Percentiles rank a stretch among this genome's conserved stretches.
phyloP scores from a whole-genome alignment of 2,797 vertebrate species.

The Galaxias olidus region DNA sequence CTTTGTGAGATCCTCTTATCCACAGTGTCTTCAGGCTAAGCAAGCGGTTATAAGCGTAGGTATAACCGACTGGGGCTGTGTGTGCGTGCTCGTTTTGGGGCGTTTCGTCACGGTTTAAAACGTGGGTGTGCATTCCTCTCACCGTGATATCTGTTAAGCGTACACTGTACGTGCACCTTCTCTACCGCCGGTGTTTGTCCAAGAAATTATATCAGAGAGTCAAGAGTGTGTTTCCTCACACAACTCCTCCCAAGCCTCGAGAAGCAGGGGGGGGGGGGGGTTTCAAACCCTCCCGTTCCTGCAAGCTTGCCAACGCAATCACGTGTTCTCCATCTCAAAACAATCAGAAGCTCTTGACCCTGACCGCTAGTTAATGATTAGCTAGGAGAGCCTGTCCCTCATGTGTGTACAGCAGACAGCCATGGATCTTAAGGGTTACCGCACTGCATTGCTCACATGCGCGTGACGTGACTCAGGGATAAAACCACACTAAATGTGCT shows the following conservation, averaged over 20 bases:
- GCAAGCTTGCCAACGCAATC: neutral
- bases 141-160: conserved; percentile 8
- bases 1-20: conserved; percentile 36
- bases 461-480: too few relatives aligned
- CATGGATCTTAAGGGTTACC: too few relatives aligned
- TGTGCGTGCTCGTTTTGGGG: conserved; percentile 14
- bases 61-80: conserved; percentile 21
- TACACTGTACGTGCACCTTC: too few relatives aligned
- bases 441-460: too few relatives aligned
- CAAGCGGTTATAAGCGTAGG: conserved; percentile 45
- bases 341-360: too few relatives aligned
- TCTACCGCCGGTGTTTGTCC: too few relatives aligned
- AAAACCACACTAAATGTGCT: too few relatives aligned
- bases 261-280: neutral
- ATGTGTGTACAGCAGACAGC: too few relatives aligned
- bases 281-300: neutral
- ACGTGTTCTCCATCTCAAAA: too few relatives aligned
- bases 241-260: conserved; percentile 31
- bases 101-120: neutral
- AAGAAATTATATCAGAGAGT: neutral
- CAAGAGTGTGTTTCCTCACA: conserved; percentile 10
- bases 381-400: too few relatives aligned
- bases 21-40: conserved; percentile 30
- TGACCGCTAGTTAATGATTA: too few relatives aligned
- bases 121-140: neutral